Evolutionary conservation across 2,888 invertebrate species (phyloP).

Genomic region (Thymelicus acteon): DNA sequence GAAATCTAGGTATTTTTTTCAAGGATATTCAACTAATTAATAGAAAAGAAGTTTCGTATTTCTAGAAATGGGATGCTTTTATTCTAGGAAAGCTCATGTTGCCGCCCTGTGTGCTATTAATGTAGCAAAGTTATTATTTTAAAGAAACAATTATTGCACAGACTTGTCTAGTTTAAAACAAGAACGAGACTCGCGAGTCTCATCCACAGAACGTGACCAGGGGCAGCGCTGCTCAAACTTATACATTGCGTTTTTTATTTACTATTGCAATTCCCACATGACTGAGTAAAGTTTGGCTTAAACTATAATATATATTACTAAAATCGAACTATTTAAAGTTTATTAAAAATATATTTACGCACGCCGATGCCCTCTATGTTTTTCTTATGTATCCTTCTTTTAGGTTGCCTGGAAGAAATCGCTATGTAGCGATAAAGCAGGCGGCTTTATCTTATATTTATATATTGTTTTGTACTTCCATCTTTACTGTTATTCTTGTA

Average conservation of each 20-base stretch:
- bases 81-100: background rate
- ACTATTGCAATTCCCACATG: background rate
- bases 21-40: no score
- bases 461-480: no score
- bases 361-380: no score
- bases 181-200: conserved; percentile 42
- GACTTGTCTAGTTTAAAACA: conserved; percentile 40
- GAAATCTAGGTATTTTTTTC: no score
- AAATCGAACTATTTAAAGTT: background rate
- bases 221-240: background rate
- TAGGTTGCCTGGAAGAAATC: no score
- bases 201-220: conserved; percentile 42
- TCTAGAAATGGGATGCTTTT: background rate
- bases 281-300: background rate
- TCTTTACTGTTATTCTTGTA: no score
- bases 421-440: no score
- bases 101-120: conserved; percentile 3
- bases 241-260: background rate
- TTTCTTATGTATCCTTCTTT: no score
- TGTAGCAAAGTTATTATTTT: conserved; percentile 23
- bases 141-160: conserved; percentile 46
- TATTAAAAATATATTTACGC: background rate
- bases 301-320: background rate
- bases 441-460: no score
- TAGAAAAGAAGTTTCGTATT: no score